A percentile compares a stretch with the other conserved stretches of the same genome.
phyloP scores from a whole-genome alignment of 2,888 invertebrate genomes.

The Apocheima hispidaria region DNA sequence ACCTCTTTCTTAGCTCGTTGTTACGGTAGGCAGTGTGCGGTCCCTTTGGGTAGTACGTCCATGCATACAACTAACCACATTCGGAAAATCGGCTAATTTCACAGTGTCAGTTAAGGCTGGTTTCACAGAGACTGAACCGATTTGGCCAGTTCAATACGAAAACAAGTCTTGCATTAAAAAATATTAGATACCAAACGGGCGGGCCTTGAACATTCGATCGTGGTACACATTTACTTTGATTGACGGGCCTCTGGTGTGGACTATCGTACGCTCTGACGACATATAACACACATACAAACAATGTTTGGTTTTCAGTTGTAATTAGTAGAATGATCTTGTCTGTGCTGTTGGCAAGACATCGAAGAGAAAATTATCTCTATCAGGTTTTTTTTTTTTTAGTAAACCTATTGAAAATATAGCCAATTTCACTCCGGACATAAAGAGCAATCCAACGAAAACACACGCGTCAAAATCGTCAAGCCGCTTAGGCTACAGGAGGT shows the following conservation, averaged over 20 bases:
- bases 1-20: too few relatives aligned
- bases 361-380: too few relatives aligned
- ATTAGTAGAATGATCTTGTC: neutral
- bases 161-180: slow-evolving; percentile 34
- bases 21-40: too few relatives aligned
- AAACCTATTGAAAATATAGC: too few relatives aligned
- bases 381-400: too few relatives aligned
- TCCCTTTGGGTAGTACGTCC: too few relatives aligned
- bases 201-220: slow-evolving; percentile 38
- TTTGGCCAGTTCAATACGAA: slow-evolving; percentile 10
- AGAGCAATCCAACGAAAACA: too few relatives aligned
- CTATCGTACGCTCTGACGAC: slow-evolving; percentile 30
- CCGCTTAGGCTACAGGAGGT: too few relatives aligned
- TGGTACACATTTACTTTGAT: slow-evolving; percentile 34
- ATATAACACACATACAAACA: slow-evolving; percentile 5
- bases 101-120: neutral
- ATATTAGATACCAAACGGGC: slow-evolving; percentile 38
- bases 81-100: neutral
- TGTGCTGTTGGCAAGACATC: neutral
- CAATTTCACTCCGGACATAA: too few relatives aligned
- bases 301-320: slow-evolving; percentile 2
- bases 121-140: slow-evolving; percentile 4
- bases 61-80: neutral
- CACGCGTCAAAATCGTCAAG: too few relatives aligned
- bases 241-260: slow-evolving; percentile 35